Conservation (phyloP, 2,113 vertebrate genomes). For the Rousettus leschenaultii region DNA sequence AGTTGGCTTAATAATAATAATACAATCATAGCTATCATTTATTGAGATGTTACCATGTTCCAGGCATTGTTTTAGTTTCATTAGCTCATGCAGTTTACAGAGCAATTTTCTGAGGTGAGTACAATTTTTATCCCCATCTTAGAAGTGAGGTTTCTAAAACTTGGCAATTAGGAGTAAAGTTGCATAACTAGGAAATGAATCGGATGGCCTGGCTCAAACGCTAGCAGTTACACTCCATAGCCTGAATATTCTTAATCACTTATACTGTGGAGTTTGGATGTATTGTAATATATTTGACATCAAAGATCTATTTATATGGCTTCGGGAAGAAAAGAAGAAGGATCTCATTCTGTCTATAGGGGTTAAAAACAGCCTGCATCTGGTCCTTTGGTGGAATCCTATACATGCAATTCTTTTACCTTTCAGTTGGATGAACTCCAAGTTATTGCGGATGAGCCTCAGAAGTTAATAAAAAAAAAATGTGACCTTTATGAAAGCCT, state of each 20-base stretch:
- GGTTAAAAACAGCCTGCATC: not conserved
- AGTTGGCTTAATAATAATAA: not conserved
- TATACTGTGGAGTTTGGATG: not conserved
- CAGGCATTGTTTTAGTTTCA: not conserved
- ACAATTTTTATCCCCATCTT: not conserved
- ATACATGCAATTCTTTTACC: not conserved
- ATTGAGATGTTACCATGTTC: not conserved
- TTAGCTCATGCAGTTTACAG: not conserved
- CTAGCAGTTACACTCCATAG: not conserved
- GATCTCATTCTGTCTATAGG: not conserved
- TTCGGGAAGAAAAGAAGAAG: not conserved
- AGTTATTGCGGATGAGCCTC: conserved; percentile 62
- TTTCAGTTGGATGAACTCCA: conserved; percentile 72
- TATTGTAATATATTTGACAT: not conserved
- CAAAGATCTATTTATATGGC: not conserved
- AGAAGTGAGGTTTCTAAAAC: not conserved
- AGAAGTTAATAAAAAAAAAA: conserved; percentile 69
- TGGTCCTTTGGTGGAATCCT: not conserved
- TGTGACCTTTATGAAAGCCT: conserved; percentile 58
- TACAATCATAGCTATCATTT: not conserved
- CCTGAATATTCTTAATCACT: not conserved
- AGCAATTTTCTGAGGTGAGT: not conserved
- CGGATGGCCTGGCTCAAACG: not conserved
- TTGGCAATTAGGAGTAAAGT: not conserved
- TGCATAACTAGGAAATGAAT: not conserved